phyloP scores from a whole-genome alignment of 1,140 invertebrate genomes.

The Drosophila busckii region DNA sequence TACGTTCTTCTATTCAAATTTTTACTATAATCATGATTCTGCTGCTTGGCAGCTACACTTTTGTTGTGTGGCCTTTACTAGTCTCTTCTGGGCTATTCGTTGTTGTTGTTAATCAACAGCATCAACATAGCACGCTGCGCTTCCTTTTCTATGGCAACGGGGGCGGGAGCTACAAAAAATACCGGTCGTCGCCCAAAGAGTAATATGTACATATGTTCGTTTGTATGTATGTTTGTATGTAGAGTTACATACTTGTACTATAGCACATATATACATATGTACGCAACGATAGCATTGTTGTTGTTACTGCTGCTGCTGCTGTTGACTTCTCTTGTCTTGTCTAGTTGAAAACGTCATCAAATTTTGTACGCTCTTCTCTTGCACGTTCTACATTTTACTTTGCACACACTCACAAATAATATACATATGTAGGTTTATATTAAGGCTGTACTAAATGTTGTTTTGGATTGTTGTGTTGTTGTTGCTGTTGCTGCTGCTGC shows the following conservation, averaged over 20 bases:
- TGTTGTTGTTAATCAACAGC: constrained; percentile 36
- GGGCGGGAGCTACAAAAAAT: constrained; percentile 32
- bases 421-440: constrained; percentile 9
- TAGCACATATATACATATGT: constrained; percentile 20
- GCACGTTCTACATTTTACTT: constrained; percentile 53
- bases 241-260: constrained; percentile 1
- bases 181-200: constrained; percentile 34
- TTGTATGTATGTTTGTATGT: neutral
- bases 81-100: constrained; percentile 27
- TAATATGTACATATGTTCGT: constrained; percentile 7
- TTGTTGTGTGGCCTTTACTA: constrained; percentile 21
- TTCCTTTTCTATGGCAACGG: constrained; percentile 10
- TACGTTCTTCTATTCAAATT: constrained; percentile 27
- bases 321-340: constrained; percentile 22
- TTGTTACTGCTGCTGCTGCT: constrained; percentile 16
- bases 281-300: constrained; percentile 12
- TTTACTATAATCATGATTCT: constrained; percentile 33
- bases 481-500: constrained; percentile 27
- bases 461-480: constrained; percentile 38
- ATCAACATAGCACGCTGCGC: constrained; percentile 24
- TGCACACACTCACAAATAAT: constrained; percentile 20
- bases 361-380: constrained; percentile 55
- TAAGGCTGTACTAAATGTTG: constrained; percentile 34
- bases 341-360: constrained; percentile 68
- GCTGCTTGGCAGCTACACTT: constrained; percentile 24